Conservation (phyloP, 1,140 invertebrate genomes). For the Zeugodacus cucurbitae region DNA sequence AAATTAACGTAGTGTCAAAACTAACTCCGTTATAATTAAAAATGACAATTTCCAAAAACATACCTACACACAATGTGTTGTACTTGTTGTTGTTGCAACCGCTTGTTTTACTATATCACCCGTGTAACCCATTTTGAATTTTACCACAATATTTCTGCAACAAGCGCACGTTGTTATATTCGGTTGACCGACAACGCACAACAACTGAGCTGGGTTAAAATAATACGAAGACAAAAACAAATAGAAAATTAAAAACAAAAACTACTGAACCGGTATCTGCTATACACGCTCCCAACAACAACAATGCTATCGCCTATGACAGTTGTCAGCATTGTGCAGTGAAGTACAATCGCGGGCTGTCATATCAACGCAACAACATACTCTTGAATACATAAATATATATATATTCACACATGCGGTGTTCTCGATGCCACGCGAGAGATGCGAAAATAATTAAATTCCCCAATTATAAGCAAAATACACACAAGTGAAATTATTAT, state of each 20-base stretch:
- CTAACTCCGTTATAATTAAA: no score
- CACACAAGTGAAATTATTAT: slow-evolving; percentile 12
- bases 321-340: not conserved
- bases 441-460: slow-evolving; percentile 1
- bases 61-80: no score
- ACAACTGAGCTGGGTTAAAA: no score
- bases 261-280: not conserved
- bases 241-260: no score
- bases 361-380: not conserved
- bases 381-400: no score
- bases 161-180: no score
- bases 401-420: not conserved
- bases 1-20: no score
- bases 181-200: no score
- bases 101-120: not conserved
- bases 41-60: no score
- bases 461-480: not conserved
- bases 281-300: not conserved
- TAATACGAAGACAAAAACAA: no score
- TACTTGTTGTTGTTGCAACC: not conserved
- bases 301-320: not conserved
- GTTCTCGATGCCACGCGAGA: not conserved
- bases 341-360: not conserved
- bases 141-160: not conserved
- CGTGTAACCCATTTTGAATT: not conserved